Evolutionary conservation across 2,113 vertebrate genomes (phyloP).

Genomic region (Callorhinus ursinus): DNA sequence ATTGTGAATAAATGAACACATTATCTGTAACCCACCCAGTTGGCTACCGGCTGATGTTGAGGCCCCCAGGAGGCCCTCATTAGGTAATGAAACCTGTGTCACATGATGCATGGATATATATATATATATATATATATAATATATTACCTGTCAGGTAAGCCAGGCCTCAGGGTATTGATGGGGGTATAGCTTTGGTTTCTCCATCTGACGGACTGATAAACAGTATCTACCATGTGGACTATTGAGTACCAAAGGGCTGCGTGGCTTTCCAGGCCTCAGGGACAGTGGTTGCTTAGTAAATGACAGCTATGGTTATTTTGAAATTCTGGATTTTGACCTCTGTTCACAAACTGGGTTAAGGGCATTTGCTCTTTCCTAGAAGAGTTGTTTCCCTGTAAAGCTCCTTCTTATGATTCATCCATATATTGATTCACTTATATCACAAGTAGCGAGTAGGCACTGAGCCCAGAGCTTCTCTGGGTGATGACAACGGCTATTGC

Average conservation of each 20-base stretch:
- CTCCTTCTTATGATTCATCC: neutral
- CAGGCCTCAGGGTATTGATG: neutral
- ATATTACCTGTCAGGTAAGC: neutral
- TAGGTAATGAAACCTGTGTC: neutral
- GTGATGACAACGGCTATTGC: neutral
- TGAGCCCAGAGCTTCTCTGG: neutral
- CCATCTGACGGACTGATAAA: neutral
- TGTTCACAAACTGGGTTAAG: neutral
- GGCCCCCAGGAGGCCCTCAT: no score
- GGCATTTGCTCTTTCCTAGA: neutral
- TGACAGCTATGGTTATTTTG: neutral
- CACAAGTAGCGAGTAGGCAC: neutral
- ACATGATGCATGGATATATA: no score
- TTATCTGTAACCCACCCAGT: neutral
- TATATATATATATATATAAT: no score
- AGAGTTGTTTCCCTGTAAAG: neutral
- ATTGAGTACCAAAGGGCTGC: fast-evolving
- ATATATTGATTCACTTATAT: neutral
- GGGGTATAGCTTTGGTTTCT: neutral
- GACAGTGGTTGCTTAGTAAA: neutral
- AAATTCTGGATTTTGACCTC: conserved; percentile 11
- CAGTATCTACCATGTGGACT: no score
- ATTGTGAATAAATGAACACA: neutral
- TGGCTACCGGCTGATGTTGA: neutral
- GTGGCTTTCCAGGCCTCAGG: fast-evolving